phyloP scores from a whole-genome alignment of 2,888 invertebrate genomes.

The Folsomia candida region DNA sequence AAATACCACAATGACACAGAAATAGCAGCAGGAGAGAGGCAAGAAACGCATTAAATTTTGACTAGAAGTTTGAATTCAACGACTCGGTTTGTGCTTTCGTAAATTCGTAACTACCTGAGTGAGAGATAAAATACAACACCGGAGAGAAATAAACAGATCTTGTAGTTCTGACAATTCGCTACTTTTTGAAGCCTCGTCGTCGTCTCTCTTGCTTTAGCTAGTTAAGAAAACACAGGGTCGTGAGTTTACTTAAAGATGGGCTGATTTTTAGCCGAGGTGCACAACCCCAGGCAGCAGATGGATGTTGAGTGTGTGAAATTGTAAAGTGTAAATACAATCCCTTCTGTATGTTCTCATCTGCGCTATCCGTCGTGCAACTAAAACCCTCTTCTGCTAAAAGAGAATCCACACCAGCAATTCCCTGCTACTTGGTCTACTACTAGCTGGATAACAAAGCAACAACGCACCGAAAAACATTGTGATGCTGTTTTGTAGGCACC shows the following conservation, averaged over 20 bases:
- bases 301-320: not conserved
- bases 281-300: not conserved
- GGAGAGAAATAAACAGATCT: not conserved
- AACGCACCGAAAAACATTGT: not conserved
- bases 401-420: not conserved
- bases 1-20: too few relatives aligned
- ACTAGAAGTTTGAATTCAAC: not conserved
- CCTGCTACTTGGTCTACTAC: not conserved
- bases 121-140: not conserved
- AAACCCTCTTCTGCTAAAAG: not conserved
- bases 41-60: not conserved
- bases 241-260: not conserved
- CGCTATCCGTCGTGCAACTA: not conserved
- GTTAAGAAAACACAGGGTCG: not conserved
- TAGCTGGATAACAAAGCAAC: not conserved
- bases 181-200: not conserved
- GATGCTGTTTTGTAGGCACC: not conserved
- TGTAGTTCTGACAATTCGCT: not conserved
- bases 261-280: not conserved
- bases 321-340: not conserved
- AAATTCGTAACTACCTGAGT: not conserved
- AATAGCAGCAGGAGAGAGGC: not conserved
- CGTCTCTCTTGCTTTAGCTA: not conserved
- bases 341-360: constrained; percentile 2
- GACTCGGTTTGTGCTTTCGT: not conserved